A percentile compares a stretch with the other conserved stretches of the same genome.
Conservation (phyloP, 1,140 invertebrate genomes). For the Procambarus clarkii region DNA sequence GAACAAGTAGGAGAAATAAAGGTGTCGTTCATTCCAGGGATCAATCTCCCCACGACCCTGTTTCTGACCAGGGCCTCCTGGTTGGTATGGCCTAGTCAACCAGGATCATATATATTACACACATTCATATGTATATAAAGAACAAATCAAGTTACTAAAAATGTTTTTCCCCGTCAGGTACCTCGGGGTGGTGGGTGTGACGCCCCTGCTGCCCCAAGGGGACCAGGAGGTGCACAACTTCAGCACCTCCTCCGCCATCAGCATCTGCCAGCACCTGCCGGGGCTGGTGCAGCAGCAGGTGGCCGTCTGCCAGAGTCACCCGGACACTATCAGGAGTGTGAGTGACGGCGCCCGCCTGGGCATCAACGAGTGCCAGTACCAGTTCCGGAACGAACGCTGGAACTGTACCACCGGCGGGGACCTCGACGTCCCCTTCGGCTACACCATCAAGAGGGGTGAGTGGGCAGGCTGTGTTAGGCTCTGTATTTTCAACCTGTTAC, state of each 20-base stretch:
- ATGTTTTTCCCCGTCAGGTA: conserved; percentile 75
- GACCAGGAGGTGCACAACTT: conserved; percentile 74
- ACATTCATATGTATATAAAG: too few species aligned
- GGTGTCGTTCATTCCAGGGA: too few species aligned
- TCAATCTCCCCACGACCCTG: too few species aligned
- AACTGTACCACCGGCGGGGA: conserved; percentile 82
- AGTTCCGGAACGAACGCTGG: conserved; percentile 89
- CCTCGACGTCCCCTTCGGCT: conserved; percentile 73
- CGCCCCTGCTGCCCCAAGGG: conserved; percentile 74
- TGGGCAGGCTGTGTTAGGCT: neutral
- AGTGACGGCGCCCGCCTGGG: conserved; percentile 85
- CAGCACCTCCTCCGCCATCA: conserved; percentile 71
- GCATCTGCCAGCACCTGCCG: conserved; percentile 74
- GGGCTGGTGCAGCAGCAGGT: conserved; percentile 77
- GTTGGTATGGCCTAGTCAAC: too few species aligned
- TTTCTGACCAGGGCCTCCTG: too few species aligned
- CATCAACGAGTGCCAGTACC: conserved; percentile 88
- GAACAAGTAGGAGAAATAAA: too few species aligned
- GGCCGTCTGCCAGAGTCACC: conserved; percentile 79
- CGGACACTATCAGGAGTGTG: conserved; percentile 83
- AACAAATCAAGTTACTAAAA: too few species aligned
- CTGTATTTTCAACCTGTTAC: too few species aligned
- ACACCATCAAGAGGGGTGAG: conserved; percentile 74
- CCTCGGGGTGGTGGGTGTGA: conserved; percentile 78
- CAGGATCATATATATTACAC: too few species aligned